Conservation (phyloP, 2,113 vertebrate genomes). For the Hiodon alosoides region DNA sequence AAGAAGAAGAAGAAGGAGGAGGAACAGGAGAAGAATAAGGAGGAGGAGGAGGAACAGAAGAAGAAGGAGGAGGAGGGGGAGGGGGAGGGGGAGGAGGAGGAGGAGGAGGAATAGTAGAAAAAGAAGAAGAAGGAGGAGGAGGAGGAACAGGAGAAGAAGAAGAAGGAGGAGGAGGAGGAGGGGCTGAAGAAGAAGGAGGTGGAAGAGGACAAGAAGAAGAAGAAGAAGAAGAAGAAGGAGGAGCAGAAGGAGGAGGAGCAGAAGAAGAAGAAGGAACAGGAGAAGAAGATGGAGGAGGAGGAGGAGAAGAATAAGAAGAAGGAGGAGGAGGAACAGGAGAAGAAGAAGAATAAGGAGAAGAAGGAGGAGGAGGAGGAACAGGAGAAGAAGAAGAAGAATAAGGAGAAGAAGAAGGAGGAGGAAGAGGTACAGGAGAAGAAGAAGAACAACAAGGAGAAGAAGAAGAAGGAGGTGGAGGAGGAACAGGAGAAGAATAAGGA, state of each 20-base stretch:
- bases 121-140: too few species aligned
- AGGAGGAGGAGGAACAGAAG: too few species aligned
- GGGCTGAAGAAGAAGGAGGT: not conserved
- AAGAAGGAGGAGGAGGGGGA: too few species aligned
- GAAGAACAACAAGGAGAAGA: not conserved
- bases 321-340: too few species aligned
- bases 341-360: too few species aligned
- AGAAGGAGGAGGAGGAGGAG: not conserved
- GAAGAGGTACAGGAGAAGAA: conserved; percentile 8
- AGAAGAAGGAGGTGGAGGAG: not conserved
- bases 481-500: not conserved
- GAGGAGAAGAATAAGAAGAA: too few species aligned
- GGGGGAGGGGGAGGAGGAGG: not conserved
- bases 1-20: too few species aligned
- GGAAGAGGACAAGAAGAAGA: not conserved
- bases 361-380: too few species aligned
- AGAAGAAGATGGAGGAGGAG: not conserved
- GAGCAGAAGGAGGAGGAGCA: not conserved
- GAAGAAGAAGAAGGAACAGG: not conserved
- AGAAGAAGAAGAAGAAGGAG: not conserved
- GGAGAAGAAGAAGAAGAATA: not conserved
- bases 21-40: too few species aligned
- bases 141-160: too few species aligned
- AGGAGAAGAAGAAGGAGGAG: not conserved
- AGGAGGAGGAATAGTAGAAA: too few species aligned